Evolutionary conservation across 2,888 invertebrate species (phyloP), one percentile per base, ranked within the genome.

Genomic region (Mythimna lalbum): DNA sequence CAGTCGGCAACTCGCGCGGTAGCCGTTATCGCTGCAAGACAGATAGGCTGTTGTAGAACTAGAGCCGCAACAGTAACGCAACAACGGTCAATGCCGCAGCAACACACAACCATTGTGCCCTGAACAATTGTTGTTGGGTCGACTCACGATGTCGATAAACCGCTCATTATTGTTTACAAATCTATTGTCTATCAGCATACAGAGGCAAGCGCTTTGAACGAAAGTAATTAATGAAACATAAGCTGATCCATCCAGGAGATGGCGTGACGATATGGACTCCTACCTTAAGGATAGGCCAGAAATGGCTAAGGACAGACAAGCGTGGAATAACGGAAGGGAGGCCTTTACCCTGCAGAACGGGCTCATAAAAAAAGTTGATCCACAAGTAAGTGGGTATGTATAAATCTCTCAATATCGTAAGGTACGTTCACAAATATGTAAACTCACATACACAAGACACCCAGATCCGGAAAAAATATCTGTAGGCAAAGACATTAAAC

Each of bases 1-100:
- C 60, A 75, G 69, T 57, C 55, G 63, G 55, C 53, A 73, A 53
- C 53, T 21, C 73, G 53, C 50, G 27, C 66, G 75, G 76, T 76
- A 68, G 67, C 61, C 19, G 83, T 70, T 85, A 85, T 83, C 82
- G 59, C 73, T 73, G 62, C 50, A 71, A 73, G 52, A 75, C 55
- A 73, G 67, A 73, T 73, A 74, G 47, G 50, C 57, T 50, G 31
- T 71, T 71, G 50, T 70, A 69, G 66, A 78, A 63, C 49, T 50
- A 31, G 61, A 70, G 50, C 49, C 33, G 52, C 63, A 77, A 55
- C 47, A 71, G 21, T 39, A 59, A 49, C 49, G 53, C 50, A 69
- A 63, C 69, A 61, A 60, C 67, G 68, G 68, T 71, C 72, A 73
- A 69, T 55, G 39, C 56, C 60, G 72, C n/a, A 19, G 47, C 66